Conservation (phyloP, 2,888 invertebrate genomes). For the Sesamia inferens region DNA sequence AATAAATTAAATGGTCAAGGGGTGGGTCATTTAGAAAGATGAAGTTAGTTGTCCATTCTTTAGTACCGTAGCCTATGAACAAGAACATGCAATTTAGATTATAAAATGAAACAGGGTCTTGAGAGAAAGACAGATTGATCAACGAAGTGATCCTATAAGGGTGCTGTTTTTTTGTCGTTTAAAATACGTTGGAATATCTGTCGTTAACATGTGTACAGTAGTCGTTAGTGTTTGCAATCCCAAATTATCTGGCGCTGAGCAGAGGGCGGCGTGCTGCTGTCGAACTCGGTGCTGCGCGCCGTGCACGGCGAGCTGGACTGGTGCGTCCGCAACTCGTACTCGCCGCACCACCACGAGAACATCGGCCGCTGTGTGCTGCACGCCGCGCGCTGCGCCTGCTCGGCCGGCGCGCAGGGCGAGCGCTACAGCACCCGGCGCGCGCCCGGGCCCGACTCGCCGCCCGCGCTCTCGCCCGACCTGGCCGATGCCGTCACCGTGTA, state of each 20-base stretch:
- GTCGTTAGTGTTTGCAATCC: background rate
- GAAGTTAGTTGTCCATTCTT: too few species aligned
- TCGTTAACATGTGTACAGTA: background rate
- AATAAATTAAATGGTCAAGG: too few species aligned
- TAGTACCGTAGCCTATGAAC: too few species aligned
- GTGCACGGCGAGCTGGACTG: conserved; percentile 95
- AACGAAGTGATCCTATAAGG: background rate
- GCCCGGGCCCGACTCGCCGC: conserved; percentile 18
- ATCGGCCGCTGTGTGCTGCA: conserved; percentile 96
- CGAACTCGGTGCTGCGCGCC: conserved; percentile 95
- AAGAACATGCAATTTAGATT: background rate
- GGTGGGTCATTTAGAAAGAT: too few species aligned
- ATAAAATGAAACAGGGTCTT: background rate
- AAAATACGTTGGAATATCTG: background rate
- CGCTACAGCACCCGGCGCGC: conserved; percentile 28
- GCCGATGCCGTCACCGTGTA: conserved; percentile 91
- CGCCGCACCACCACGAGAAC: conserved; percentile 95
- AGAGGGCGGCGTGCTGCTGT: conserved; percentile 96
- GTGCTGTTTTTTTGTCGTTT: background rate
- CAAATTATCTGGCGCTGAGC: conserved; percentile 67
- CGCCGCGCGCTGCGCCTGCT: conserved; percentile 92
- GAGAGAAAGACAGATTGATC: background rate
- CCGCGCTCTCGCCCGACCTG: conserved; percentile 75
- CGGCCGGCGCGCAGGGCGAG: conserved; percentile 83
- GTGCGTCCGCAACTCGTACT: conserved; percentile 96